Percentiles rank a stretch among this genome's conserved stretches.
phyloP scores from a whole-genome alignment of 2,113 vertebrate species.

The Muntiacus reevesi region DNA sequence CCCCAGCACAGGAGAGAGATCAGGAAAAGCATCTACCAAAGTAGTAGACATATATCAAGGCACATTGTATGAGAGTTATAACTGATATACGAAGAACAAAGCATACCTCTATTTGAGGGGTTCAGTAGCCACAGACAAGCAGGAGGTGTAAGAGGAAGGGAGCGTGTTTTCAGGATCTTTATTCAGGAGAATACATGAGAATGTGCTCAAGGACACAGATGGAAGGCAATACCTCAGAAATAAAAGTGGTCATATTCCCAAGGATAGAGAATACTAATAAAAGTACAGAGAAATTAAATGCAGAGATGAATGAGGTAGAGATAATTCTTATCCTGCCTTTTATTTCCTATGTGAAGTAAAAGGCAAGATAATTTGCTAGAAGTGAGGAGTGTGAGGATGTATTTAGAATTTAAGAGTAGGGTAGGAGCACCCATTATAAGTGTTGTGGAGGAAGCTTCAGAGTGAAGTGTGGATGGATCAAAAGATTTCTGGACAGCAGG shows the following conservation, averaged over 20 bases:
- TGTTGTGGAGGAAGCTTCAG: not conserved
- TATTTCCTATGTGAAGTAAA: not conserved
- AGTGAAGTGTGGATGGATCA: not conserved
- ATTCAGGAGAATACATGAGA: not conserved
- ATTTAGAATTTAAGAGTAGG: not conserved
- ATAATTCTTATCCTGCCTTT: not conserved
- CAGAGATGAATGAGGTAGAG: not conserved
- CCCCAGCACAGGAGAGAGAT: not conserved
- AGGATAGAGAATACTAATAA: not conserved
- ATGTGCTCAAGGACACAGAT: not conserved
- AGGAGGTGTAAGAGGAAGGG: not conserved
- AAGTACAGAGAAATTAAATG: not conserved
- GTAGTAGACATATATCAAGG: not conserved
- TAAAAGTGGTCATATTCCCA: not conserved
- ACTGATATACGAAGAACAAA: not conserved
- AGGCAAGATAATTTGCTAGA: not conserved
- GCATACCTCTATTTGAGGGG: not conserved
- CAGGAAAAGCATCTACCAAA: not conserved
- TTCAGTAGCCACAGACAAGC: not conserved
- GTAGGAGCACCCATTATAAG: not conserved
- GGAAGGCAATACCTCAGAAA: not conserved
- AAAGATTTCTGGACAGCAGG: too few relatives aligned
- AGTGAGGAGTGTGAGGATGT: not conserved
- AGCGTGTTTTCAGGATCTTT: not conserved
- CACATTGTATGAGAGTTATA: not conserved